These are phyloP conservation scores for Nemotelus pantherinus DNA, from an alignment of 2,888 invertebrate genomes.

Conservation along the genomic window DNA sequence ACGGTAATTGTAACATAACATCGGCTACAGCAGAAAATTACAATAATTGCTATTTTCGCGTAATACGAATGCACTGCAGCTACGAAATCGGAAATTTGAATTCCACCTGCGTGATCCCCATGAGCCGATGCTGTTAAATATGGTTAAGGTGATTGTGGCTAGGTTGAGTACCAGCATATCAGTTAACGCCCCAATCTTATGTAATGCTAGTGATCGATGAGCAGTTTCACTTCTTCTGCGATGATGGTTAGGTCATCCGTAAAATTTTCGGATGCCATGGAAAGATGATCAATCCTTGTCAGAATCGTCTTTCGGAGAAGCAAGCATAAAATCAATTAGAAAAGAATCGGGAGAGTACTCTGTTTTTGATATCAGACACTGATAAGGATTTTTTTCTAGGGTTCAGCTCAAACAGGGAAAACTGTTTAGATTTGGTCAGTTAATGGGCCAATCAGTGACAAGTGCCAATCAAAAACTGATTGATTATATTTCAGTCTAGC, in stretches of 20 bases:
- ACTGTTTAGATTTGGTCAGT: too few relatives aligned
- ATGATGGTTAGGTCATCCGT: background rate
- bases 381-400: too few relatives aligned
- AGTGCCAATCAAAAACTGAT: too few relatives aligned
- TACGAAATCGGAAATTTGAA: constrained; percentile 26
- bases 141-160: background rate
- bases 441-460: too few relatives aligned
- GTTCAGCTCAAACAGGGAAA: too few relatives aligned
- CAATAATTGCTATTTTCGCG: constrained; percentile 28
- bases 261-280: background rate
- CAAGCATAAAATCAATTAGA: background rate
- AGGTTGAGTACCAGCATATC: constrained; percentile 20
- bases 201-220: background rate
- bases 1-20: constrained; percentile 33
- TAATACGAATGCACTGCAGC: constrained; percentile 3
- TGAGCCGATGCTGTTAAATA: background rate
- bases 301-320: background rate
- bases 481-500: too few relatives aligned
- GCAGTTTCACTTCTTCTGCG: constrained; percentile 31
- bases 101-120: constrained; percentile 33
- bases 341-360: background rate
- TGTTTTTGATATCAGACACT: too few relatives aligned
- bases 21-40: constrained; percentile 20
- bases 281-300: constrained; percentile 22
- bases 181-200: background rate